Base-by-base conservation (phyloP, 2,888 invertebrate species). In the Dicyrtomina minuta region DNA sequence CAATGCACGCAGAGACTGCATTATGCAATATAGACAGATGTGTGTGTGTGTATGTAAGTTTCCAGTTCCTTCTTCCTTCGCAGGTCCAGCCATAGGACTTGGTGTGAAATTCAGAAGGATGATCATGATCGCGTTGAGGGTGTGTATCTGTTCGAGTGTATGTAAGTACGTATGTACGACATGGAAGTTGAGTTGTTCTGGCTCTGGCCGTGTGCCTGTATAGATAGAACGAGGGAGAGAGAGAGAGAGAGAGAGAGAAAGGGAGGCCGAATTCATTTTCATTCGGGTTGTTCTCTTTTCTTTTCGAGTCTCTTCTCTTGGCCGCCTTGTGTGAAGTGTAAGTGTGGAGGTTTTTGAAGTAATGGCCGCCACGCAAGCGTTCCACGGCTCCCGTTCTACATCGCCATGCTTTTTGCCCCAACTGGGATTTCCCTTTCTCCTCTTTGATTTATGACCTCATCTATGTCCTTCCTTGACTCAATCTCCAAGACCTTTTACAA, bases 331-430 rank as follows among this genome's bases (percentile, higher is more conserved):
- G 5, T 27, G 24, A 26, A 24, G 1, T 12, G 53, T 53, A 5
- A 15, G 56, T 58, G 39, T 58, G 58, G 22, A 53, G 53, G 41
- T 17, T 41, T 49, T 24, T 55, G 20, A 46, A 67, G 60, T 59
- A 74, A 77, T 77, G 77, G 77, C 77, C 75, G 77, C 77, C 77
- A 77, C 77, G 77, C 77, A 73, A 73, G 75, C 77, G 75, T 75
- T 73, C 73, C 74, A 22, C 75, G 68, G 70, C 69, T 70, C 72
- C 60, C 66, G 55, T 72, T 70, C 68, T 65, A 33, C 69, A 70
- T 69, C 62, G 66, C 66, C 72, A 70, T 68, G 64, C 62, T 66
- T 66, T 69, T 66, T 69, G 66, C 60, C 53, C 55, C 61, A 60
- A 60, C 55, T 60, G 59, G 70, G 60, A 60, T 66, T 66, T 70